Conservation (phyloP, 2,888 invertebrate genomes). For the Morpho deidamia region DNA sequence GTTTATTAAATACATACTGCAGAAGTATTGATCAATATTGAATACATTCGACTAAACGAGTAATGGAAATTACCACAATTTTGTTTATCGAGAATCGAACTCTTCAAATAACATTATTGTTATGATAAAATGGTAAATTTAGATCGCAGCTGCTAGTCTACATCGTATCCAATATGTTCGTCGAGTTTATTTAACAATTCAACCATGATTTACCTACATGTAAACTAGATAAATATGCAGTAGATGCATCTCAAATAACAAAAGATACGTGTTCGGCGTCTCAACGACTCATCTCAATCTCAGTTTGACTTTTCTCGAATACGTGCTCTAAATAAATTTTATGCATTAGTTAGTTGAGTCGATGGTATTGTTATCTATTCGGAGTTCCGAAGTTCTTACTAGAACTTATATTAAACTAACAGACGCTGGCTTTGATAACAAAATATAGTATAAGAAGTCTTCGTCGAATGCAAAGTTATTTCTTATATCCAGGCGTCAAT, state of each 20-base stretch:
- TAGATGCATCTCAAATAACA: constrained; percentile 25
- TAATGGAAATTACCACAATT: too few species aligned
- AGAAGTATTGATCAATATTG: too few species aligned
- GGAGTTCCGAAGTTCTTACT: neutral
- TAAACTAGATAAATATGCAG: constrained; percentile 25
- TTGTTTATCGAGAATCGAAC: too few species aligned
- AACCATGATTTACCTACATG: constrained; percentile 25
- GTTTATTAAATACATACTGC: too few species aligned
- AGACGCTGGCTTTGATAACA: too few species aligned
- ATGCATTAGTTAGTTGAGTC: constrained; percentile 17
- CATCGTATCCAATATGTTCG: constrained; percentile 4
- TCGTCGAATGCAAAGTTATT: too few species aligned
- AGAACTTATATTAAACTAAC: too few species aligned
- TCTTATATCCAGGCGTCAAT: too few species aligned
- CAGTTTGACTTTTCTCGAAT: constrained; percentile 20
- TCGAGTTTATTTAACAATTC: constrained; percentile 12
- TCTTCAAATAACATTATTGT: neutral
- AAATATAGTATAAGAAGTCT: too few species aligned
- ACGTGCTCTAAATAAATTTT: constrained; percentile 23
- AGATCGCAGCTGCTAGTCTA: constrained; percentile 4
- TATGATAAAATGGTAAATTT: neutral
- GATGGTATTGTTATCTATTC: constrained; percentile 8
- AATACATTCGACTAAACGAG: too few species aligned
- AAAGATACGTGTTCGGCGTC: constrained; percentile 26
- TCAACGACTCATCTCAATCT: constrained; percentile 23